phyloP scores from a whole-genome alignment of 1,140 invertebrate species.

The Grapholita molesta region DNA sequence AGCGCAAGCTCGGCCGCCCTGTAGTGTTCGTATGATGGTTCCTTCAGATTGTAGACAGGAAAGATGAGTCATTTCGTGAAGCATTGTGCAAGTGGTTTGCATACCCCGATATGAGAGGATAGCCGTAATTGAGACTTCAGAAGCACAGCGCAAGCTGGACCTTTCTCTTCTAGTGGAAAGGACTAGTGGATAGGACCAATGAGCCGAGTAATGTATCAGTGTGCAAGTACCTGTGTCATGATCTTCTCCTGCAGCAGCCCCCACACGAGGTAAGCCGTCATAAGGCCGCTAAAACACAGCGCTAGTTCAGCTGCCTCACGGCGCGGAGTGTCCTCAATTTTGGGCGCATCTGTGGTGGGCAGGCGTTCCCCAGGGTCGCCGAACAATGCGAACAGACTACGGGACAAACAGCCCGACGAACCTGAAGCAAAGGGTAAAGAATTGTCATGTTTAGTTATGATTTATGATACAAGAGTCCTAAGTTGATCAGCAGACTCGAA shows the following conservation, averaged over 20 bases:
- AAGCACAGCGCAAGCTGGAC: too few relatives aligned
- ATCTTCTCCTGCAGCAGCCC: conserved; percentile 96
- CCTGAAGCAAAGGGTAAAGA: conserved; percentile 21
- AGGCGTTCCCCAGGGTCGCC: conserved; percentile 52
- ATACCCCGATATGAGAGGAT: too few relatives aligned
- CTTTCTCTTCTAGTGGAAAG: too few relatives aligned
- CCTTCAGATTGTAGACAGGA: too few relatives aligned
- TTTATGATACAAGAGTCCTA: too few relatives aligned
- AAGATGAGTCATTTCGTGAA: too few relatives aligned
- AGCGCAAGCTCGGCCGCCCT: conserved; percentile 83
- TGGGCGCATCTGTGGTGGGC: conserved; percentile 41
- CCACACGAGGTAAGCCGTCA: conserved; percentile 95
- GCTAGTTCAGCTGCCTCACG: conserved; percentile 38
- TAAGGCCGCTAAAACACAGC: conserved; percentile 92
- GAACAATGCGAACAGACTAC: conserved; percentile 48
- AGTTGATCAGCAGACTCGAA: too few relatives aligned
- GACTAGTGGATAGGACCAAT: too few relatives aligned
- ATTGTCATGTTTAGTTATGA: too few relatives aligned
- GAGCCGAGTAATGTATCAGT: not conserved
- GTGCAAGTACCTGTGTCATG: conserved; percentile 85
- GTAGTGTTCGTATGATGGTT: conserved; percentile 20
- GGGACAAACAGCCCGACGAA: conserved; percentile 35
- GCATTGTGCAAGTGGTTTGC: too few relatives aligned
- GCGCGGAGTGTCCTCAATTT: conserved; percentile 29
- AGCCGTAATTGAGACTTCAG: too few relatives aligned